Conservation (phyloP, 2,888 invertebrate species). For the Oscheius sp. region DNA sequence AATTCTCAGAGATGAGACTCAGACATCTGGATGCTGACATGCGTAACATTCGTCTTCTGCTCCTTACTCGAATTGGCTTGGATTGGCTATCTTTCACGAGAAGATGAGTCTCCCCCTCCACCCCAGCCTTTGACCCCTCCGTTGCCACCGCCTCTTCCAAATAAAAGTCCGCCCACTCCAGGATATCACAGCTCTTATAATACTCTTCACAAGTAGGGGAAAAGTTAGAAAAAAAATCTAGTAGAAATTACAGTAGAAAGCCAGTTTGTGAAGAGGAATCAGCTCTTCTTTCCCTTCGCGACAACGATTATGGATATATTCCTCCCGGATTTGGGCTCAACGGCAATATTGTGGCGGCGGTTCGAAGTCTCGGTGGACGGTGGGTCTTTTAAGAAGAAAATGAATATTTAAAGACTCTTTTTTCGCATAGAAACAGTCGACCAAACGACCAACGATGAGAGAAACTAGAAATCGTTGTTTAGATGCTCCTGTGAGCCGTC, state of each 20-base stretch:
- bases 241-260: slow-evolving; percentile 24
- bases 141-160: slow-evolving; percentile 10
- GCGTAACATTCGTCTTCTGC: slow-evolving; percentile 70
- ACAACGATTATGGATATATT: slow-evolving; percentile 70
- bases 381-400: neutral
- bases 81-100: slow-evolving; percentile 66
- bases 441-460: neutral
- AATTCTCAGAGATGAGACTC: neutral
- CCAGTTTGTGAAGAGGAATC: slow-evolving; percentile 48
- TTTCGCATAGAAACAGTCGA: neutral
- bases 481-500: slow-evolving; percentile 48
- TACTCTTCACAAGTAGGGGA: slow-evolving; percentile 14
- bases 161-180: slow-evolving; percentile 21
- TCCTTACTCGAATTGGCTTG: slow-evolving; percentile 68
- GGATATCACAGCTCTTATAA: slow-evolving; percentile 16
- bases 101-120: slow-evolving; percentile 43
- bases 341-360: slow-evolving; percentile 37
- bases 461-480: neutral
- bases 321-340: slow-evolving; percentile 65
- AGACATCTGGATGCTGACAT: slow-evolving; percentile 69
- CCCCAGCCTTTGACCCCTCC: neutral
- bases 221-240: neutral
- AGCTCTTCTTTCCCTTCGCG: slow-evolving; percentile 47
- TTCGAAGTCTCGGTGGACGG: slow-evolving; percentile 25
- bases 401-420: neutral